phyloP scores from a whole-genome alignment of 2,113 vertebrate species.

The Smithornis capensis region DNA sequence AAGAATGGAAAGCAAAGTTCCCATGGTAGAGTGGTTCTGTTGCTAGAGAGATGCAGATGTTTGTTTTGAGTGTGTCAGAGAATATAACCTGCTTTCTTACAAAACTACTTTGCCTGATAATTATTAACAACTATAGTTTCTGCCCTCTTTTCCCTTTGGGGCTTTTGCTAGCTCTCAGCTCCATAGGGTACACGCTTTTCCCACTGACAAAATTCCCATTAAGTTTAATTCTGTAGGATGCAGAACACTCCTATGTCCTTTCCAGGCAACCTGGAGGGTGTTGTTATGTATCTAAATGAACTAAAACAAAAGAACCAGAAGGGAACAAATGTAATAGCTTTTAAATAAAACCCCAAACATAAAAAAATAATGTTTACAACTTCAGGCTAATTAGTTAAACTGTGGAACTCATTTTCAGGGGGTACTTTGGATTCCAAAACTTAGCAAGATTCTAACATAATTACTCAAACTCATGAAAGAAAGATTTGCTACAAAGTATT shows the following conservation, averaged over 20 bases:
- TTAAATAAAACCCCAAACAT: background rate
- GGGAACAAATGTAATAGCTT: background rate
- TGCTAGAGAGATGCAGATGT: conserved; percentile 44
- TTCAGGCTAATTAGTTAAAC: background rate
- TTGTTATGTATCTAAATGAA: background rate
- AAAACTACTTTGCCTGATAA: background rate
- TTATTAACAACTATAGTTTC: conserved; percentile 49
- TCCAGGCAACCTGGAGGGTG: background rate
- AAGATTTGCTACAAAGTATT: background rate
- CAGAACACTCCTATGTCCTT: background rate
- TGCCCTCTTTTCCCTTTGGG: conserved; percentile 11
- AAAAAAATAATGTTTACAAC: background rate
- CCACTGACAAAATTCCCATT: conserved; percentile 12
- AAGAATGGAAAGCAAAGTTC: conserved; percentile 36
- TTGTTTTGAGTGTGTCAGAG: conserved; percentile 22
- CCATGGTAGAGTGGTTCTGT: conserved; percentile 23
- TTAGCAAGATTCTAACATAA: background rate
- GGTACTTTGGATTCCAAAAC: background rate
- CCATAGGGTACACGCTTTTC: background rate
- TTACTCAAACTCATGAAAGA: background rate
- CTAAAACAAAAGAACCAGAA: background rate
- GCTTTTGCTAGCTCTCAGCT: background rate
- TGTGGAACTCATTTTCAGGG: background rate
- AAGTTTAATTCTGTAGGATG: background rate
- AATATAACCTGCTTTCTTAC: conserved; percentile 40